These are phyloP conservation scores for Brachirus orientalis DNA, from an alignment of 2,113 vertebrate genomes.

Conservation along the genomic window DNA sequence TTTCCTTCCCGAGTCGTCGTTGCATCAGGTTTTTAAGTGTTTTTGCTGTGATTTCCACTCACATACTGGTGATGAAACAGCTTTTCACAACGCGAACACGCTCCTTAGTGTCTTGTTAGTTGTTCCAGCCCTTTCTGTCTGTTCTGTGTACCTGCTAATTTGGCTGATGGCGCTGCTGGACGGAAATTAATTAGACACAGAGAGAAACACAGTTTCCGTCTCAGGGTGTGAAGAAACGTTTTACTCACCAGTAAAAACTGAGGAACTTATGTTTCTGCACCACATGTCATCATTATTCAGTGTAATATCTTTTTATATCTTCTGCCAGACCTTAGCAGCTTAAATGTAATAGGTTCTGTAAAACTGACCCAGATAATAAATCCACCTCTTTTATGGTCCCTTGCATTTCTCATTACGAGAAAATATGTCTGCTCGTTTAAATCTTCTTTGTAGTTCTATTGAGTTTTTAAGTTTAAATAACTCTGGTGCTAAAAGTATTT, in stretches of 20 bases:
- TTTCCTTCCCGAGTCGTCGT: too few relatives aligned
- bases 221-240: not conserved
- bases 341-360: not conserved
- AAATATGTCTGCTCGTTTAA: not conserved
- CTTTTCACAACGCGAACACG: not conserved
- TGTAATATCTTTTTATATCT: not conserved
- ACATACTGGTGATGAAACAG: not conserved
- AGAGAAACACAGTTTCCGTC: not conserved
- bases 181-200: not conserved
- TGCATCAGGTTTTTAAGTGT: not conserved
- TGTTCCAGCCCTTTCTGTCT: not conserved
- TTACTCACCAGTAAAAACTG: not conserved
- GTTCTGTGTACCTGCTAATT: slow-evolving; percentile 4
- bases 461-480: not conserved
- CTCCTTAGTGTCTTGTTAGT: not conserved
- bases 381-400: not conserved
- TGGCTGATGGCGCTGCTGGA: not conserved
- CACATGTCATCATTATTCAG: not conserved
- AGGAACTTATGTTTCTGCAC: not conserved
- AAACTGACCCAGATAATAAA: not conserved
- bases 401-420: not conserved
- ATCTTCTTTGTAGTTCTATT: not conserved
- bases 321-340: not conserved
- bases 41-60: not conserved
- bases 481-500: not conserved